These are phyloP conservation scores for Eupithecia insigniata DNA, from an alignment of 2,888 invertebrate species.

Conservation along the genomic window DNA sequence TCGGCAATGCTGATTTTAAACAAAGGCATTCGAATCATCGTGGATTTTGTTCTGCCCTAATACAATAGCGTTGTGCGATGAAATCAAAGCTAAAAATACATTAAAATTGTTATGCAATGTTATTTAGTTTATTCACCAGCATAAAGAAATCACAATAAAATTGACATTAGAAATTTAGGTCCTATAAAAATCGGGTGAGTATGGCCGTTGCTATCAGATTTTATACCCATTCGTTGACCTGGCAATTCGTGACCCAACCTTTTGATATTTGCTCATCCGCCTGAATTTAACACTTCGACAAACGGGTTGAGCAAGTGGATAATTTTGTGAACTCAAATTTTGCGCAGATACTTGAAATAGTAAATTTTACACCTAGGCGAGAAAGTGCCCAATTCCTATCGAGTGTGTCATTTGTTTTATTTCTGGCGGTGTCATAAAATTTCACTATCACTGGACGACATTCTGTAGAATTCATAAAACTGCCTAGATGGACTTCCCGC, in stretches of 20 bases:
- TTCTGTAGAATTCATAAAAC: no score
- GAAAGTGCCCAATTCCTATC: no score
- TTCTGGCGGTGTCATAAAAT: no score
- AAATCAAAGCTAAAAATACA: not conserved
- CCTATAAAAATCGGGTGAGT: constrained; percentile 20
- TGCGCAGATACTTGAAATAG: not conserved
- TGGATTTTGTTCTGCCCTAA: not conserved
- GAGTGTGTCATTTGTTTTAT: no score
- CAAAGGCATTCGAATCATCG: not conserved
- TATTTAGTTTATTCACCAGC: not conserved
- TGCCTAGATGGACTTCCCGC: no score
- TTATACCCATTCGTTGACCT: constrained; percentile 29
- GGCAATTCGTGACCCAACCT: constrained; percentile 38
- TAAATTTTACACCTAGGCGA: no score
- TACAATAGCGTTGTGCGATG: not conserved
- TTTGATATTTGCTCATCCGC: constrained; percentile 51
- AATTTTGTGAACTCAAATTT: not conserved
- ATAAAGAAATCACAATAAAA: not conserved
- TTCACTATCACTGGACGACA: no score
- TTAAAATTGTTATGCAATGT: no score
- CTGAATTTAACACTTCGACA: constrained; percentile 46
- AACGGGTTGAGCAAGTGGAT: constrained; percentile 12
- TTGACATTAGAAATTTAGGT: constrained; percentile 16
- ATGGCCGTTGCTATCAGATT: constrained; percentile 22
- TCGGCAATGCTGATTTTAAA: no score